These are phyloP conservation scores for Neopelma chrysocephalum DNA, from an alignment of 2,797 vertebrate species.

Conservation along the genomic window DNA sequence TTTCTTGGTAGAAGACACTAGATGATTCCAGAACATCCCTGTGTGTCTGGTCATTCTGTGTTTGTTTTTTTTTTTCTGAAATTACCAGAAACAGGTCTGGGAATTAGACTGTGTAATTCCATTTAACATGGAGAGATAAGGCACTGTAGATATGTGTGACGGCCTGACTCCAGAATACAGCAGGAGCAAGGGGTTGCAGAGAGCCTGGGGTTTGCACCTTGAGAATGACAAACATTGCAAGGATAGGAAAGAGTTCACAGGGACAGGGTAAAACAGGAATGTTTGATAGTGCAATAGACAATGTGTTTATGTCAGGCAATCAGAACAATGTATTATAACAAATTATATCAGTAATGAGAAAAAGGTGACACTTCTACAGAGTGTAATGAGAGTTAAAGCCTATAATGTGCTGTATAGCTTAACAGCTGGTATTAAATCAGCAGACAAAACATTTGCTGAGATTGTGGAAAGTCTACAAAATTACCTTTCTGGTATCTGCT, in stretches of 20 bases:
- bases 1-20: not conserved
- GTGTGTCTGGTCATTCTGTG: not conserved
- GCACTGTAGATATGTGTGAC: rapidly evolving
- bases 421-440: constrained; percentile 46
- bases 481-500: constrained; percentile 18
- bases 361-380: not conserved
- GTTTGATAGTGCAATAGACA: not conserved
- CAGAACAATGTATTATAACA: not conserved
- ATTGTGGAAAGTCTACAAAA: constrained; percentile 23
- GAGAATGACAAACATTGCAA: not conserved
- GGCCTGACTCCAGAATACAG: not conserved
- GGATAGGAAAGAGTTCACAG: not conserved
- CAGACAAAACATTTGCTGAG: constrained; percentile 60
- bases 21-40: not conserved
- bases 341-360: not conserved
- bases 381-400: constrained; percentile 36
- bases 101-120: not conserved
- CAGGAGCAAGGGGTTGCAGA: not conserved
- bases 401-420: not conserved
- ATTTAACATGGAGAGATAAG: not conserved
- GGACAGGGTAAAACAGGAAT: not conserved
- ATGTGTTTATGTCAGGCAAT: not conserved
- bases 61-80: not conserved
- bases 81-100: not conserved
- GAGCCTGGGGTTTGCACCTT: not conserved